A percentile compares a stretch with the other conserved stretches of the same genome.
Evolutionary conservation across 2,888 invertebrate genomes (phyloP).

Genomic region (Mellilla xanthometata): DNA sequence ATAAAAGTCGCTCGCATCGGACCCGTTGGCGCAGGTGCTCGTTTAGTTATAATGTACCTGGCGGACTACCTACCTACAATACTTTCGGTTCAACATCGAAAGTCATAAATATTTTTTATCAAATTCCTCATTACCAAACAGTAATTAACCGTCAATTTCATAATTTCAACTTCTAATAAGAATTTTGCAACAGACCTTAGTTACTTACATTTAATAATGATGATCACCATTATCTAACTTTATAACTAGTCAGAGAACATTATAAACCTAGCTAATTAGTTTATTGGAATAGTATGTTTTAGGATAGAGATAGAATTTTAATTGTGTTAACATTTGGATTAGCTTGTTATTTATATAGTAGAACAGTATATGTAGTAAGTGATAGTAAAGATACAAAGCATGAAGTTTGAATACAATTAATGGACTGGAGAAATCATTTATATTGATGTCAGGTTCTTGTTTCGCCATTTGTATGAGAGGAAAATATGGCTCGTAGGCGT

Average conservation of each 20-base stretch:
- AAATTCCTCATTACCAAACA: constrained; percentile 26
- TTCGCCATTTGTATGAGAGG: constrained; percentile 5
- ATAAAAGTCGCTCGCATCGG: neutral
- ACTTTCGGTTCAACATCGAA: constrained; percentile 9
- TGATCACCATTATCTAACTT: constrained; percentile 60
- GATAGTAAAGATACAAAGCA: constrained; percentile 36
- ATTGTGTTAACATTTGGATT: constrained; percentile 18
- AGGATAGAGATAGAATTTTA: constrained; percentile 12
- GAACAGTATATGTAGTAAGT: constrained; percentile 13
- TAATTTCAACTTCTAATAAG: constrained; percentile 26
- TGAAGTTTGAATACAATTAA: constrained; percentile 44
- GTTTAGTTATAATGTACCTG: neutral
- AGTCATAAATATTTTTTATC: constrained; percentile 21
- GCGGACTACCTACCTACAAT: constrained; percentile 8
- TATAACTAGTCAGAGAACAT: constrained; percentile 67
- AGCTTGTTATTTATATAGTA: constrained; percentile 6
- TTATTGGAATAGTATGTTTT: constrained; percentile 38
- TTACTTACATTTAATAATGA: constrained; percentile 44
- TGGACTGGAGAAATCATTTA: constrained; percentile 20
- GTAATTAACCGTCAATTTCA: constrained; percentile 25
- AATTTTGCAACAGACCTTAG: constrained; percentile 68
- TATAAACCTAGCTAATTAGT: constrained; percentile 57
- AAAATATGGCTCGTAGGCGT: constrained; percentile 6
- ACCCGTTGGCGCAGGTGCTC: neutral
- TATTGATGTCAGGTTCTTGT: constrained; percentile 14